These are phyloP conservation scores for Manduca sexta DNA, from an alignment of 1,140 invertebrate genomes.

Conservation along the genomic window DNA sequence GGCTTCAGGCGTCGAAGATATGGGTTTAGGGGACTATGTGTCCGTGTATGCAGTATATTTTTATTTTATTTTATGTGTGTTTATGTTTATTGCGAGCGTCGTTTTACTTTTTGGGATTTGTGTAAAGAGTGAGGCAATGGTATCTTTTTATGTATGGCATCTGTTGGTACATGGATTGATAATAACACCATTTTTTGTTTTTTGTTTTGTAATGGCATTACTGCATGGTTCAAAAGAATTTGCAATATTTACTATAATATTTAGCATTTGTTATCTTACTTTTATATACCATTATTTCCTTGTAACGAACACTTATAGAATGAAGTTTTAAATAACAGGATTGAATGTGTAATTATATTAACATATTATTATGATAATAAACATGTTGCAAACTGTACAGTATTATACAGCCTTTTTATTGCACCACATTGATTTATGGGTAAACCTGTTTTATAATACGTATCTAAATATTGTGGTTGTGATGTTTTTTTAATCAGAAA, in stretches of 20 bases:
- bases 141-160: conserved; percentile 2
- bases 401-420: too few species aligned
- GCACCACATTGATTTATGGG: too few species aligned
- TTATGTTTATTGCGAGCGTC: not conserved
- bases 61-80: not conserved
- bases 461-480: too few species aligned
- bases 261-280: not conserved
- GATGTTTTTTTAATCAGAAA: too few species aligned
- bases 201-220: not conserved
- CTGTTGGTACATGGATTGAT: conserved; percentile 1
- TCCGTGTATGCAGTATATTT: not conserved
- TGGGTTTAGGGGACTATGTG: not conserved
- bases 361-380: too few species aligned
- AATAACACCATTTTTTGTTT: not conserved
- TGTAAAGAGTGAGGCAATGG: not conserved
- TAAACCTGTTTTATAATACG: too few species aligned
- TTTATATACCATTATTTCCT: conserved; percentile 10
- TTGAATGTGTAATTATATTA: too few species aligned
- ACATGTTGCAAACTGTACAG: too few species aligned
- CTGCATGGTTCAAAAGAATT: not conserved
- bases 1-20: not conserved
- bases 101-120: not conserved
- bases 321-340: not conserved
- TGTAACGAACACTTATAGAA: conserved; percentile 7
- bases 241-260: not conserved